Evolutionary conservation across 1,140 invertebrate species (phyloP).

Genomic region (Caenorhabditis remanei): DNA sequence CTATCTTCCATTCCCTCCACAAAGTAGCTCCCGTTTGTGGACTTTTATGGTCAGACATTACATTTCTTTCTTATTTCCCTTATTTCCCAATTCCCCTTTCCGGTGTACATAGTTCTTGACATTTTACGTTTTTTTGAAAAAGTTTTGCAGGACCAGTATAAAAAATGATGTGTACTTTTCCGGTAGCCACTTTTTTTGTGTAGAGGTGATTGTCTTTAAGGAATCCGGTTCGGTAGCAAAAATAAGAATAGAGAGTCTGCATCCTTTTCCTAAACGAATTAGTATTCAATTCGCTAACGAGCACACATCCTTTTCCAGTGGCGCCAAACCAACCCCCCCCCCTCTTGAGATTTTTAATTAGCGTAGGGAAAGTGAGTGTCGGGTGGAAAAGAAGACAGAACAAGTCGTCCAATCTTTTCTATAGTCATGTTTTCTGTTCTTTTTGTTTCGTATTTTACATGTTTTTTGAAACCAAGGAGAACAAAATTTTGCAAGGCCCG

Average conservation of each 20-base stretch:
- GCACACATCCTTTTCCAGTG: conserved; percentile 20
- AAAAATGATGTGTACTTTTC: conserved; percentile 35
- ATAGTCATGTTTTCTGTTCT: neutral
- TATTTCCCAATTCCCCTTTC: neutral
- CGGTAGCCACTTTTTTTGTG: neutral
- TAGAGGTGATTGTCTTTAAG: too few species aligned
- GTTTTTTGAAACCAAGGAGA: too few species aligned
- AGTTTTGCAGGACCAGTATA: neutral
- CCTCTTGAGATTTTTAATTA: conserved; percentile 53
- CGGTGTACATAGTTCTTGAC: conserved; percentile 12
- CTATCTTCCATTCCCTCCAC: neutral
- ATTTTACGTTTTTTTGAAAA: neutral
- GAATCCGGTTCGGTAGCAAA: too few species aligned
- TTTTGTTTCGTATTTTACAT: too few species aligned
- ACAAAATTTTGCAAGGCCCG: too few species aligned
- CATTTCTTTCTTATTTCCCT: neutral
- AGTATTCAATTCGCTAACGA: conserved; percentile 38
- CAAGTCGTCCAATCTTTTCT: neutral
- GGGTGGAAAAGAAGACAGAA: neutral
- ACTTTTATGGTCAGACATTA: conserved; percentile 35
- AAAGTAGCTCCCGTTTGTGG: conserved; percentile 23
- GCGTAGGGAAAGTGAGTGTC: neutral
- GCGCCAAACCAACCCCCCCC: neutral
- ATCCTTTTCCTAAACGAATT: neutral
- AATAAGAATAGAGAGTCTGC: neutral